These are phyloP conservation scores for Folsomia manolachei DNA, from an alignment of 2,888 invertebrate genomes.

Conservation along the genomic window DNA sequence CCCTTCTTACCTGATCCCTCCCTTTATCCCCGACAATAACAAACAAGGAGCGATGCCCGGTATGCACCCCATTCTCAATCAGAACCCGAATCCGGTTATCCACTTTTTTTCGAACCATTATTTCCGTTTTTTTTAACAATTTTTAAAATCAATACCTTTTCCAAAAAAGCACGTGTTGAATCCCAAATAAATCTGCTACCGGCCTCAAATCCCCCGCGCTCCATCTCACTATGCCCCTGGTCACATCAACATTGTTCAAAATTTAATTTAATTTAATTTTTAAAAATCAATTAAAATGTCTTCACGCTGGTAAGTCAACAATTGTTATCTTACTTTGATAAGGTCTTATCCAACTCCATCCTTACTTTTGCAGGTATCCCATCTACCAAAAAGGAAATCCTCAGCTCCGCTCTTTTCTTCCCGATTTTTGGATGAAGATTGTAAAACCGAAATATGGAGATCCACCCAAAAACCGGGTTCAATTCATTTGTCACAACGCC, in stretches of 20 bases:
- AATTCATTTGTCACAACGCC: slow-evolving; percentile 86
- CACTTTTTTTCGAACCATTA: slow-evolving; percentile 72
- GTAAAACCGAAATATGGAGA: slow-evolving; percentile 61
- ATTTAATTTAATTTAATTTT: no score
- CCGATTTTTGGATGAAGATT: slow-evolving; percentile 96
- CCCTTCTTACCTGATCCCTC: slow-evolving; percentile 75
- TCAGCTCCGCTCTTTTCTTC: slow-evolving; percentile 86
- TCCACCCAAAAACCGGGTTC: slow-evolving; percentile 71
- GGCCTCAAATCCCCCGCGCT: no score
- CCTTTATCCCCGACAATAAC: slow-evolving; percentile 93
- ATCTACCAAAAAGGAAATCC: slow-evolving; percentile 88
- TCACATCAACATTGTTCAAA: no score
- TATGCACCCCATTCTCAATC: slow-evolving; percentile 93
- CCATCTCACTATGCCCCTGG: no score
- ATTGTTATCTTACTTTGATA: no score
- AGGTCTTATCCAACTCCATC: no score
- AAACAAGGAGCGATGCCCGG: slow-evolving; percentile 89
- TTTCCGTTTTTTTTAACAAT: background rate
- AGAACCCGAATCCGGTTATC: slow-evolving; percentile 92
- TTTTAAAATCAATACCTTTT: background rate
- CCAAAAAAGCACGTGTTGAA: no score
- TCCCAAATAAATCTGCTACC: no score
- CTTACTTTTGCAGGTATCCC: slow-evolving; percentile 69
- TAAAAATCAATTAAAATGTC: no score
- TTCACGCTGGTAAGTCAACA: background rate